Conservation (phyloP, 2,113 vertebrate genomes). For the Anas platyrhynchos region DNA sequence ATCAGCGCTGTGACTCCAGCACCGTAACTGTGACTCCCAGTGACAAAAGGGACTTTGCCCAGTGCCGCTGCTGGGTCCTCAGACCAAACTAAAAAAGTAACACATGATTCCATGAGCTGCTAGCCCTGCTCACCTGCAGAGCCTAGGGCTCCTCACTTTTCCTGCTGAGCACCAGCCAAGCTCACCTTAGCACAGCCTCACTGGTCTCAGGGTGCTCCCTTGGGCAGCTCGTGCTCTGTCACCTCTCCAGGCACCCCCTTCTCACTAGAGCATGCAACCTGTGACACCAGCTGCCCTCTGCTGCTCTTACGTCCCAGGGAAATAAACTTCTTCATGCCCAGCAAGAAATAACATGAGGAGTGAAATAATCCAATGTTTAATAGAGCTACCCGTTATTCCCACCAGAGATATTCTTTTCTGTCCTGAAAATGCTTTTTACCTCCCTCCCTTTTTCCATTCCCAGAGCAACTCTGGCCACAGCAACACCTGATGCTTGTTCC, state of each 20-base stretch:
- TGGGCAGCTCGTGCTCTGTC: not conserved
- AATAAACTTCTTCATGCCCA: not conserved
- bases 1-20: not conserved
- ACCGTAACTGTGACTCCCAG: fast-evolving
- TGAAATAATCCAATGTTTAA: not conserved
- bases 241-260: not conserved
- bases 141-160: not conserved
- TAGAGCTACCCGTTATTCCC: not conserved
- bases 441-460: not conserved
- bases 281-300: not conserved
- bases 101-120: not conserved
- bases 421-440: not conserved
- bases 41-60: not conserved
- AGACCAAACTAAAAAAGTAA: not conserved
- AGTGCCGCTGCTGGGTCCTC: not conserved
- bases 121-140: not conserved
- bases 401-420: not conserved
- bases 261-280: not conserved
- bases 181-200: not conserved
- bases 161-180: not conserved
- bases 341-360: not conserved
- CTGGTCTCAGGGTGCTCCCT: not conserved
- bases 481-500: not conserved
- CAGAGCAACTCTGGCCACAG: not conserved
- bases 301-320: not conserved